Base-by-base conservation (phyloP, 2,888 invertebrate genomes). In the Hypena proboscidalis region DNA sequence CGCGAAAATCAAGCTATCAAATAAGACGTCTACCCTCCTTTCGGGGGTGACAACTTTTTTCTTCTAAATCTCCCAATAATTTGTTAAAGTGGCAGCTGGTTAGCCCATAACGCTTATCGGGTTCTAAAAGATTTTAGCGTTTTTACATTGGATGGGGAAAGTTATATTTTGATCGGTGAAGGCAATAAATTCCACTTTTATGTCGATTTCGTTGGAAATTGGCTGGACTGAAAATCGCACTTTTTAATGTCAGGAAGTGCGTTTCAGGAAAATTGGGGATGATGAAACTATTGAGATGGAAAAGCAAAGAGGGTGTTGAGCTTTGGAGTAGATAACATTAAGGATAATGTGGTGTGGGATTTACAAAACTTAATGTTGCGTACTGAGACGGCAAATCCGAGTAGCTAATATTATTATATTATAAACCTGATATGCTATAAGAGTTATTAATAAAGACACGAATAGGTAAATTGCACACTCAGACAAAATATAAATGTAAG, bases 1-100 rank as follows among this genome's bases (percentile, higher is more conserved):
- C 75, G 61, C 60, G 77, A 83, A 81, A 86, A 88, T 87, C 88
- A 83, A 82, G 89, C 90, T 86, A 90, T 90, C 88, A 88, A 88
- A 85, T 80, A 80, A 80, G 80, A 74, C 74, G 79, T 75, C 55
- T 74, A 77, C 83, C 85, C 85, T 81, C 80, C 74, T 73, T 71
- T 63, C 66, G 44, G 65, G 83, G 87, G 86, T 80, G 86, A 87
- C 87, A 86, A 86, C 83, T 86, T 89, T 88, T 85, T 83, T 82
- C 78, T 70, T 68, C 75, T 63, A 81, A 90, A 86, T 85, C 87
- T 83, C 74, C 86, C 83, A 85, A 89, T 89, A 89, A 89, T 90
- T 89, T 88, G 86, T 81, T 83, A 86, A 85, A 90, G 87, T 90
- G 88, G 83, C 86, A 89, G 85, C 82, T 85, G 83, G 81, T 88